Percentiles rank a stretch among this genome's conserved stretches.
Conservation (phyloP, 2,888 invertebrate genomes). For the Cheilosia grossa region DNA sequence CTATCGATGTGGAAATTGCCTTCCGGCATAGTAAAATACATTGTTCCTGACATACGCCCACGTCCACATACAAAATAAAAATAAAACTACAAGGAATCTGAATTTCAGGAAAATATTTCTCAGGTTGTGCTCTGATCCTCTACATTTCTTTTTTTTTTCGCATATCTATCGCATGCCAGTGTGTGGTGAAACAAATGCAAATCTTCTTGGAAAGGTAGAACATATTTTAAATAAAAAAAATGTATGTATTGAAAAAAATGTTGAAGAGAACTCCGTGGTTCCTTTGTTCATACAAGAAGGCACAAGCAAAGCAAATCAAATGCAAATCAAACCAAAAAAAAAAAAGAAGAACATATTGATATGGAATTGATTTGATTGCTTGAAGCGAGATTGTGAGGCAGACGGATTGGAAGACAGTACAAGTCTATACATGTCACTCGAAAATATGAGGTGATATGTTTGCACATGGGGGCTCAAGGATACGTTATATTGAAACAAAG, state of each 20-base stretch:
- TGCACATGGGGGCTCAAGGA: slow-evolving; percentile 11
- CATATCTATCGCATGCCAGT: slow-evolving; percentile 31
- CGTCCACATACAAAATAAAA: neutral
- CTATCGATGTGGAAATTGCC: slow-evolving; percentile 67
- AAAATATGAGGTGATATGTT: slow-evolving; percentile 53
- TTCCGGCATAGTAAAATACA: slow-evolving; percentile 57
- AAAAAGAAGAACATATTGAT: slow-evolving; percentile 63
- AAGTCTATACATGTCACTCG: slow-evolving; percentile 14
- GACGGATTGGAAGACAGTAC: slow-evolving; percentile 15
- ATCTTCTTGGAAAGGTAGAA: slow-evolving; percentile 40
- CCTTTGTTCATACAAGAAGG: slow-evolving; percentile 8
- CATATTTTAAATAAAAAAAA: slow-evolving; percentile 22
- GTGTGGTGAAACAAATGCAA: slow-evolving; percentile 64
- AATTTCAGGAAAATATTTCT: slow-evolving; percentile 45
- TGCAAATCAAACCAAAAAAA: slow-evolving; percentile 66
- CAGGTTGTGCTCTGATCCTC: slow-evolving; percentile 59
- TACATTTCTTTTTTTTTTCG: slow-evolving; percentile 57
- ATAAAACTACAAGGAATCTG: neutral
- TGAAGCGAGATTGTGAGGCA: slow-evolving; percentile 46
- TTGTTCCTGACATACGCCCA: slow-evolving; percentile 42
- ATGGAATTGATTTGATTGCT: slow-evolving; percentile 71
- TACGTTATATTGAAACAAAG: neutral
- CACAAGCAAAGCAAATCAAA: slow-evolving; percentile 55
- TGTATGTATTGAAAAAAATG: neutral
- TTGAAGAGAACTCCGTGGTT: slow-evolving; percentile 12